Evolutionary conservation across 1,140 invertebrate genomes (phyloP).

Genomic region (Drosophila nasuta): DNA sequence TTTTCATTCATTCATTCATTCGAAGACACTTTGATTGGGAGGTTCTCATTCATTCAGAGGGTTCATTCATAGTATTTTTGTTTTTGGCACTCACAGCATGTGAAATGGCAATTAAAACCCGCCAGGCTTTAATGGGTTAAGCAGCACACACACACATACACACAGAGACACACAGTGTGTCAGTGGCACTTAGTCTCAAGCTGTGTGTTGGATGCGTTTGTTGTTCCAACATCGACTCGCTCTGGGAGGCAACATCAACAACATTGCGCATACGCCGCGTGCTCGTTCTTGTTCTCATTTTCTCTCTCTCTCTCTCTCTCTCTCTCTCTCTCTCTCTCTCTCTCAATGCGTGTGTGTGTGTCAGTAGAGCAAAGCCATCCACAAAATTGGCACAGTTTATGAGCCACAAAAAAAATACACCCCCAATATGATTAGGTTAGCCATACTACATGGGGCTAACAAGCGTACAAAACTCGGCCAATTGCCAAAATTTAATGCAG

Average conservation of each 20-base stretch:
- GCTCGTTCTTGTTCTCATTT: constrained; percentile 9
- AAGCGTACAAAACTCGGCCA: constrained; percentile 74
- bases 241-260: constrained; percentile 75
- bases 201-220: constrained; percentile 53
- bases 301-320: too few relatives aligned
- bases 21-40: constrained; percentile 17
- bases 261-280: constrained; percentile 74
- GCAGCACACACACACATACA: constrained; percentile 27
- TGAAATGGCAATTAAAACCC: constrained; percentile 75
- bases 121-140: constrained; percentile 75
- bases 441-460: constrained; percentile 50
- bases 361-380: constrained; percentile 61
- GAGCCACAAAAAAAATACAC: constrained; percentile 44
- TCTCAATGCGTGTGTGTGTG: constrained; percentile 20
- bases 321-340: too few relatives aligned
- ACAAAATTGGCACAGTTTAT: constrained; percentile 73
- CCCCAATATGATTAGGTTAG: constrained; percentile 51
- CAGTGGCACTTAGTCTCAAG: constrained; percentile 75
- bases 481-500: constrained; percentile 75
- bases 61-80: constrained; percentile 69
- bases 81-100: constrained; percentile 80
- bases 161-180: constrained; percentile 17
- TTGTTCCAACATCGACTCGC: constrained; percentile 42
- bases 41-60: constrained; percentile 63
- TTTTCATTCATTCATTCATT: constrained; percentile 47